Percentiles rank a stretch among this genome's conserved stretches.
Evolutionary conservation across 1,140 invertebrate genomes (phyloP).

Genomic region (Euwallacea fornicatus): DNA sequence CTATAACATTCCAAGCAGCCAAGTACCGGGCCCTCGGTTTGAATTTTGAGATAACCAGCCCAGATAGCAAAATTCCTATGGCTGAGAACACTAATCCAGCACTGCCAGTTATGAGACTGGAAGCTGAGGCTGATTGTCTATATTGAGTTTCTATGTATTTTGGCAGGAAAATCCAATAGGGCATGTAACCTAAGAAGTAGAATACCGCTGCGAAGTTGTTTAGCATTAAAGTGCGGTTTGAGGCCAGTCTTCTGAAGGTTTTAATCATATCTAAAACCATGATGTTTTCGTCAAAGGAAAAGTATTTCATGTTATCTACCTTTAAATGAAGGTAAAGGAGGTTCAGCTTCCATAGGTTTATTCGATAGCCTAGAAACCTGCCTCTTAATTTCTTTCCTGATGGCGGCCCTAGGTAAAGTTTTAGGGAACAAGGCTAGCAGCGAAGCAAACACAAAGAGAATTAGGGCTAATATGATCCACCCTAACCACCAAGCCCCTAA

Average conservation of each 20-base stretch:
- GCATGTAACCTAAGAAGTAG: constrained; percentile 71
- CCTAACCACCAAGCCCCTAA: constrained; percentile 81
- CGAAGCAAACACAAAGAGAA: constrained; percentile 64
- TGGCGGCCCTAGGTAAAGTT: constrained; percentile 63
- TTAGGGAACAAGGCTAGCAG: constrained; percentile 69
- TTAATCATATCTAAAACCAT: constrained; percentile 60
- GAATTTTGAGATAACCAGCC: constrained; percentile 67
- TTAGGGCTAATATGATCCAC: constrained; percentile 69
- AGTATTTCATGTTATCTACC: constrained; percentile 38
- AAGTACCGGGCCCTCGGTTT: constrained; percentile 69
- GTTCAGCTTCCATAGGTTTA: constrained; percentile 49
- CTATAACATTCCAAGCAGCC: constrained; percentile 73
- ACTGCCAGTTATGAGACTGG: constrained; percentile 69
- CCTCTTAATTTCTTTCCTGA: constrained; percentile 57
- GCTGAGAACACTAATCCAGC: constrained; percentile 74
- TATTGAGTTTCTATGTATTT: constrained; percentile 79
- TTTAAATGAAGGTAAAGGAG: constrained; percentile 47
- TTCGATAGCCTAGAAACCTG: constrained; percentile 48
- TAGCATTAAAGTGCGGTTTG: constrained; percentile 68
- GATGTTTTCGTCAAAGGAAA: neutral
- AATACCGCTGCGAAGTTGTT: constrained; percentile 70
- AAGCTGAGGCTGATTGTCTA: constrained; percentile 69
- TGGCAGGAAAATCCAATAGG: constrained; percentile 75
- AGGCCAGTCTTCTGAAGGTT: constrained; percentile 64
- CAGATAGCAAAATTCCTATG: constrained; percentile 69